Base-by-base conservation (phyloP, 2,113 vertebrate species). In the Zeus faber region DNA sequence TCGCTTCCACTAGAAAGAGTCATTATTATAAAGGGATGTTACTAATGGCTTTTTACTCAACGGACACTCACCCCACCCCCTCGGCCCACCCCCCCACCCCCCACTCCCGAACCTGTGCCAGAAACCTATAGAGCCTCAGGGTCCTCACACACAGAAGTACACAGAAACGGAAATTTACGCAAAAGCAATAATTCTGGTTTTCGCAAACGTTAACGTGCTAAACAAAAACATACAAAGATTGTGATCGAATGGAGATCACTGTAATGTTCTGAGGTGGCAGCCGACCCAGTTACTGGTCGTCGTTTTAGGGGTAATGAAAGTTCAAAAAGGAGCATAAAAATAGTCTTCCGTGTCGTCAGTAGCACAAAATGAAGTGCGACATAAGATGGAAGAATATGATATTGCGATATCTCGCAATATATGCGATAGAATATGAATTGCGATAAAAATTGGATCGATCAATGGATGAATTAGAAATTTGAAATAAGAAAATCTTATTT, bases 1-100 rank as follows among this genome's bases (percentile, higher is more conserved):
- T 87, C 80, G 39, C 72, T 80, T 83, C 72, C 79, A 62, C 62
- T 88, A 74, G 77, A 73, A 81, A 87, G 87, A 85, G 58, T 55
- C 87, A 88, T 88, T 83, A 77, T 71, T 85, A 83, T 83, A 77
- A 53, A 44, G 69, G 58, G 71, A 52, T 57, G 65, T 58, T 62
- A 59, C 70, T 76, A 80, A 40, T 43, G 72, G 66, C 67, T 79
- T 39, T 14, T 35, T 62, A 48, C 41, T 63, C 47, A 41, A 73
- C 66, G 59, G 58, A 65, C 58, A 54, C 62, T 39, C 62, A 62
- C 24, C 21, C 33, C 33, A 9, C 33, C 33, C 33, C 33, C 33
- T 35, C 6, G 6, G 6, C 29, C 33, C 33, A 35, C 6, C 33
- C 29, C 29, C 29, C 33, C 33, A 35, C 6, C 33, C 6, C 33